Evolutionary conservation across 2,113 vertebrate species (phyloP).

Genomic region (Cyprinodon brontotheroides): DNA sequence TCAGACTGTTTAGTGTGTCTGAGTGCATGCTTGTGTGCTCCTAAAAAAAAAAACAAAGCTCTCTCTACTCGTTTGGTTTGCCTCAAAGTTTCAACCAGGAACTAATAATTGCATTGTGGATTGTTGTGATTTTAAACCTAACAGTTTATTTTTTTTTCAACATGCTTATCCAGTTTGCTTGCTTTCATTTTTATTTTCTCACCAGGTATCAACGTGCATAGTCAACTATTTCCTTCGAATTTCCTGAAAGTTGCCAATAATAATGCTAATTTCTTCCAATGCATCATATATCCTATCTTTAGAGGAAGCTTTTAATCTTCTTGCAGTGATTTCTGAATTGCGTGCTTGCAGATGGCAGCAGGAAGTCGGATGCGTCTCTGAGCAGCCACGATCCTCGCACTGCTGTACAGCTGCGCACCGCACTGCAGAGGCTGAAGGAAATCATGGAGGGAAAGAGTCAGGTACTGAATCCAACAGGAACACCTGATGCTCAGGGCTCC

Average conservation of each 20-base stretch:
- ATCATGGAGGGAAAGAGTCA: slow-evolving; percentile 99
- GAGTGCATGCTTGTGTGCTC: slow-evolving; percentile 25
- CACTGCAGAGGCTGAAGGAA: slow-evolving; percentile 95
- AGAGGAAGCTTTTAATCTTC: slow-evolving; percentile 1
- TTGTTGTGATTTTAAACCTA: slow-evolving; percentile 31
- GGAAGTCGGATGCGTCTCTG: slow-evolving; percentile 88
- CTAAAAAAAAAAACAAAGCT: slow-evolving; percentile 5
- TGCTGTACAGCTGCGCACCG: slow-evolving; percentile 95
- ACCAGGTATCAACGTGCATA: neutral
- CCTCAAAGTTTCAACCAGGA: slow-evolving; percentile 33
- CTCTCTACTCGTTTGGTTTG: slow-evolving; percentile 45
- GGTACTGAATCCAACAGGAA: slow-evolving; percentile 72
- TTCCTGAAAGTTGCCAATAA: too few relatives aligned
- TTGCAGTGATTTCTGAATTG: slow-evolving; percentile 8
- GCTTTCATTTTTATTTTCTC: neutral
- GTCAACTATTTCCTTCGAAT: neutral
- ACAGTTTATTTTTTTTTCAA: slow-evolving; percentile 12
- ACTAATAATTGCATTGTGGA: slow-evolving; percentile 50
- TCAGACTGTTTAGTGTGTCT: slow-evolving; percentile 16
- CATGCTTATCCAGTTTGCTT: neutral
- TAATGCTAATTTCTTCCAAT: neutral
- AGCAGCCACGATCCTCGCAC: slow-evolving; percentile 95
- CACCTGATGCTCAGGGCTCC: neutral
- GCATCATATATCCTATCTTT: neutral
- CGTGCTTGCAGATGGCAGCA: slow-evolving; percentile 84